phyloP scores from a whole-genome alignment of 2,113 vertebrate genomes.

The Gallinago undulata region DNA sequence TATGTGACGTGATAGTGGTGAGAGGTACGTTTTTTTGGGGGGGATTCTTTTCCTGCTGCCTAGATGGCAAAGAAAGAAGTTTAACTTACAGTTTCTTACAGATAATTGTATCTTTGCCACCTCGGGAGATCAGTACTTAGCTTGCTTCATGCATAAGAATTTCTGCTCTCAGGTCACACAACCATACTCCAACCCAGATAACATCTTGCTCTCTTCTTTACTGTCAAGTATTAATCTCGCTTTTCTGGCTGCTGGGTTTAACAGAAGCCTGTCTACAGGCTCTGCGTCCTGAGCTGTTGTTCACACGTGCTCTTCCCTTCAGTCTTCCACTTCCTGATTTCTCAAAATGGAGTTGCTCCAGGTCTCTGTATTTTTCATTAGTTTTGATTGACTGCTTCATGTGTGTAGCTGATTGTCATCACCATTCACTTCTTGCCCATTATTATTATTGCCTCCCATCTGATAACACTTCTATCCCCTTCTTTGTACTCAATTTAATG shows the following conservation, averaged over 20 bases:
- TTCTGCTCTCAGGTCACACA: neutral
- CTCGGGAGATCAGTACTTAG: neutral
- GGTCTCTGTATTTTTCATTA: neutral
- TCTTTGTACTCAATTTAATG: neutral
- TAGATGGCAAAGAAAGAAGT: neutral
- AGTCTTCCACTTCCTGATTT: neutral
- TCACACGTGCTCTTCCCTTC: neutral
- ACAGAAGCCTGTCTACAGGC: neutral
- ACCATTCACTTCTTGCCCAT: accelerated
- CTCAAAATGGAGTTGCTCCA: neutral
- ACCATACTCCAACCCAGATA: neutral
- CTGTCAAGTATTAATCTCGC: neutral
- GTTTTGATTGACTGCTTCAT: neutral
- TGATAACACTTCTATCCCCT: neutral
- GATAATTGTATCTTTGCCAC: neutral
- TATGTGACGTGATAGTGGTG: neutral
- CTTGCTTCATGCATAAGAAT: neutral
- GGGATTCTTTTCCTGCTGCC: neutral
- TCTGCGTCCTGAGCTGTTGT: neutral
- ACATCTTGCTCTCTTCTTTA: neutral
- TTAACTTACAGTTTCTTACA: neutral
- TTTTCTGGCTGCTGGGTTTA: neutral
- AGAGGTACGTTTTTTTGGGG: neutral
- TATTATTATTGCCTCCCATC: neutral
- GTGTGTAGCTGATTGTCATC: neutral